phyloP scores from a whole-genome alignment of 2,797 vertebrate species.

The Semotilus atromaculatus region DNA sequence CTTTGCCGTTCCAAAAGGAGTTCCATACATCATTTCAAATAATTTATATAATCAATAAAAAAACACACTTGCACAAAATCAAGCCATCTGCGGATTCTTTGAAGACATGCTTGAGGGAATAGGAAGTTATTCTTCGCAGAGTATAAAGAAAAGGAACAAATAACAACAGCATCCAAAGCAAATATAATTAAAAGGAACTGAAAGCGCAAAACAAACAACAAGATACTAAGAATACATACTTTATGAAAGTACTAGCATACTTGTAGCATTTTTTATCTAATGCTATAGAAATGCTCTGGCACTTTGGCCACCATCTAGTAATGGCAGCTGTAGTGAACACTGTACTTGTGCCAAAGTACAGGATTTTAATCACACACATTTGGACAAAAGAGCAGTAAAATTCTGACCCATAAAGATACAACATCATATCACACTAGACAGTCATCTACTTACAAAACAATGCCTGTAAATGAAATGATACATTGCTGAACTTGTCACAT shows the following conservation, averaged over 20 bases:
- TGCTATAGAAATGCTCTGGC: constrained; percentile 39
- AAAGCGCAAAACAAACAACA: background rate
- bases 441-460: background rate
- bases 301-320: constrained; percentile 45
- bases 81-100: constrained; percentile 45
- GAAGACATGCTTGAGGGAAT: constrained; percentile 11
- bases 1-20: background rate
- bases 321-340: constrained; percentile 33
- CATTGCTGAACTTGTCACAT: background rate
- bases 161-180: constrained; percentile 41
- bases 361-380: constrained; percentile 50
- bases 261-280: no score
- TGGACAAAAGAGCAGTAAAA: constrained; percentile 14
- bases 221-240: background rate
- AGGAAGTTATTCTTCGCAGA: constrained; percentile 9
- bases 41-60: constrained; percentile 25
- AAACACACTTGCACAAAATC: background rate
- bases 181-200: constrained; percentile 45
- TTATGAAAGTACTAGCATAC: no score
- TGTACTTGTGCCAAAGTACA: constrained; percentile 23
- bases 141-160: background rate
- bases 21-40: constrained; percentile 16
- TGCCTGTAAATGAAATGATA: background rate
- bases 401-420: constrained; percentile 4
- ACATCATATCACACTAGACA: constrained; percentile 2